A percentile compares a stretch with the other conserved stretches of the same genome.
These are phyloP conservation scores for Lasius fuliginosus DNA, from an alignment of 2,888 invertebrate species.

Conservation along the genomic window DNA sequence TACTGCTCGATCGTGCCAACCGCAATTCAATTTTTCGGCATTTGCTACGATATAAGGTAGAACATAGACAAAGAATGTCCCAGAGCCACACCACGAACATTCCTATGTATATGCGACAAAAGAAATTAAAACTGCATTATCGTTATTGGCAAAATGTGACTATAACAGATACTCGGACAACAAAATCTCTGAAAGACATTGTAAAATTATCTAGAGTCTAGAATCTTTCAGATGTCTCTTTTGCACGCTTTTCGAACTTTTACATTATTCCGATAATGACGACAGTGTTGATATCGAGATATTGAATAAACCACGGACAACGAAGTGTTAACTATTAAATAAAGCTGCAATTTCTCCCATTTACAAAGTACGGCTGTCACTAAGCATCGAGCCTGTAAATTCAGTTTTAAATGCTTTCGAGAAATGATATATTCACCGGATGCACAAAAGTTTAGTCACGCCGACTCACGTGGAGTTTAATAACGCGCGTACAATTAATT, in stretches of 20 bases:
- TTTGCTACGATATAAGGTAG: slow-evolving; percentile 37
- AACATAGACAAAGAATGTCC: slow-evolving; percentile 24
- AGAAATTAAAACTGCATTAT: slow-evolving; percentile 37
- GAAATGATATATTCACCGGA: background rate
- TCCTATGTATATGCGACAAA: slow-evolving; percentile 8
- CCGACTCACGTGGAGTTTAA: slow-evolving; percentile 46
- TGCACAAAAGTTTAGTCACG: slow-evolving; percentile 14
- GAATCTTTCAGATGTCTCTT: background rate
- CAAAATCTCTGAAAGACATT: background rate
- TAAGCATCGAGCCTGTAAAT: background rate
- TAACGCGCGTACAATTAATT: slow-evolving; percentile 68
- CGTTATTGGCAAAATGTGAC: slow-evolving; percentile 38
- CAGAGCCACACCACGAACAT: slow-evolving; percentile 20
- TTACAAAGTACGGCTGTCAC: background rate
- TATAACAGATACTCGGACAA: background rate
- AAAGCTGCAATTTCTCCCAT: background rate
- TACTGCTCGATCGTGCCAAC: slow-evolving; percentile 34
- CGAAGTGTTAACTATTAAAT: background rate
- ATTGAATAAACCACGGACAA: background rate
- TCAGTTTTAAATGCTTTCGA: background rate
- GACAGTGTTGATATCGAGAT: background rate
- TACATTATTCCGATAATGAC: background rate
- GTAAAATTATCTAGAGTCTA: background rate
- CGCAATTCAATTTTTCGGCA: slow-evolving; percentile 44
- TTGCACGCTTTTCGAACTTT: background rate